Percentiles rank a stretch among this genome's conserved stretches.
Conservation (phyloP, 2,797 vertebrate genomes). For the Periophthalmus magnuspinnatus region DNA sequence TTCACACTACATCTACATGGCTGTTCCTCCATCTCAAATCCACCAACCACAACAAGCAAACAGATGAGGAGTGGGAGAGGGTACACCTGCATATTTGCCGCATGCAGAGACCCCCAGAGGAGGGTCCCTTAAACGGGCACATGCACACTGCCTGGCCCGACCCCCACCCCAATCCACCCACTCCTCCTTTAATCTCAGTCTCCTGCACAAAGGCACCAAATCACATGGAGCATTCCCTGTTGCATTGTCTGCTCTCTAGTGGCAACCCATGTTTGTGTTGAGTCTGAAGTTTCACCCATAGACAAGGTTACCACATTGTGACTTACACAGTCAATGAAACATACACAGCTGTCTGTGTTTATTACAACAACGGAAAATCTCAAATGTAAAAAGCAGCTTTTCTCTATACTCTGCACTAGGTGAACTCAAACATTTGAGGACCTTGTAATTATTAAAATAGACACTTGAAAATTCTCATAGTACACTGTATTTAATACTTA, state of each 20-base stretch:
- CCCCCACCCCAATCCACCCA: conserved; percentile 30
- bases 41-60: conserved; percentile 65
- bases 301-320: conserved; percentile 14
- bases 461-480: not conserved
- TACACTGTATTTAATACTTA: not conserved
- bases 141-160: conserved; percentile 21
- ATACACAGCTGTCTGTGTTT: not conserved
- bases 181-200: conserved; percentile 48
- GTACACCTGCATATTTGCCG: conserved; percentile 61
- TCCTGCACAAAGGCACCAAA: conserved; percentile 56
- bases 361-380: conserved; percentile 16
- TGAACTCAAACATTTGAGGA: not conserved
- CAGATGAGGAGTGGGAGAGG: conserved; percentile 49
- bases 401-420: not conserved
- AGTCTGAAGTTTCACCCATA: conserved; percentile 43
- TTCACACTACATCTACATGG: conserved; percentile 48
- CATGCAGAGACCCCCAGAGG: conserved; percentile 59
- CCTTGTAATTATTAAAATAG: not conserved
- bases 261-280: conserved; percentile 49
- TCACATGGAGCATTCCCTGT: conserved; percentile 47
- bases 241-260: conserved; percentile 47
- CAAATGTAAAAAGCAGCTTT: not conserved
- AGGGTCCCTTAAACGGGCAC: conserved; percentile 47
- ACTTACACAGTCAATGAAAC: conserved; percentile 11
- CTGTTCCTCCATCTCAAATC: conserved; percentile 38